Evolutionary conservation across 2,888 invertebrate genomes (phyloP), one percentile per base, ranked within the genome.

Genomic region (Melieria crassipennis): DNA sequence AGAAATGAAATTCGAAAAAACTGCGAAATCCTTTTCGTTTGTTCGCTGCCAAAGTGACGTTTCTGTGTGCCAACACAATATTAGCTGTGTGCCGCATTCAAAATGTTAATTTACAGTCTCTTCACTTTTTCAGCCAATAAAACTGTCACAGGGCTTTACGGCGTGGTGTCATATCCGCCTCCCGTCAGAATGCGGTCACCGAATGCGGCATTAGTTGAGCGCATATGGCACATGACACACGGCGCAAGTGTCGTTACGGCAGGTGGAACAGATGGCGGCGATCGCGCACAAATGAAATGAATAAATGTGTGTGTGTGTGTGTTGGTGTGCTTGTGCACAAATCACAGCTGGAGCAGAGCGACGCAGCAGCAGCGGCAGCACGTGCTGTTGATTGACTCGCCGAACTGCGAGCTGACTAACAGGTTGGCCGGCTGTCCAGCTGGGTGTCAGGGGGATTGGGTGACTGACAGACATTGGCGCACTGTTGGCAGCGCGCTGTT

Each of bases 61-160:
- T 2, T 30, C 30, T 30, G 30, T 30, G 30, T 30, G 30, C 30
- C 30, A 30, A 30, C 30, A 30, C 30, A 30, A 30, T 30, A 30
- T 30, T 30, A 30, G 30, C 3, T 30, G 30, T 30, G 30, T 30
- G 30, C 42, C 45, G 50, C 16, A 67, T 60, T 70, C 67, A 16
- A 64, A 71, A 71, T 74, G 69, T 50, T 69, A 65, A 71, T 73
- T 73, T 73, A 69, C 50, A 61, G 57, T 10, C 16, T 55, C 46
- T 48, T 48, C 55, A 56, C 10, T 10, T 65, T 66, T 63, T 62
- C 46, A 50, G 63, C 60, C 78, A 81, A 75, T 81, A 82, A 82
- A 82, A 82, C 75, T 82, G 81, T 81, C 82, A 82, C 77, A 78
- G 74, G 73, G 76, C 72, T 76, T 77, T 52, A 30, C 45, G 45